Conservation (phyloP, 2,888 invertebrate species). For the Melanostoma mellinum region DNA sequence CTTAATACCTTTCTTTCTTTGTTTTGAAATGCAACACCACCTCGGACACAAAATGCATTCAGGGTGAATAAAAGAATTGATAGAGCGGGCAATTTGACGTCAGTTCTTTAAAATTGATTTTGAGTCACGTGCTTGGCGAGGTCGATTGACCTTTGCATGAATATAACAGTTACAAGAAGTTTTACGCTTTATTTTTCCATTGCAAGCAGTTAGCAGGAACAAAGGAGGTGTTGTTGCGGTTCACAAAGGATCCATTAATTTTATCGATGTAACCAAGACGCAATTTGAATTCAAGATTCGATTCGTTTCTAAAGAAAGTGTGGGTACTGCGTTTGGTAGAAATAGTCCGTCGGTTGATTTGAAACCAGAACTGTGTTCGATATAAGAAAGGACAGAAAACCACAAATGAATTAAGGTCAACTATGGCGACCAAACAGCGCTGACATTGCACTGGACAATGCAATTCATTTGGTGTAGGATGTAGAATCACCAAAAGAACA, state of each 20-base stretch:
- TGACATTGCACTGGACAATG: slow-evolving; percentile 58
- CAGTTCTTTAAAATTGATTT: slow-evolving; percentile 56
- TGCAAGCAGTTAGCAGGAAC: background rate
- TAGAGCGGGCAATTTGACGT: slow-evolving; percentile 17
- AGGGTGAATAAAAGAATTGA: slow-evolving; percentile 32
- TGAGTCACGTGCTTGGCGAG: slow-evolving; percentile 52
- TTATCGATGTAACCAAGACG: slow-evolving; percentile 23
- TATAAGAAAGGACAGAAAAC: slow-evolving; percentile 5
- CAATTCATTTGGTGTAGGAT: slow-evolving; percentile 18
- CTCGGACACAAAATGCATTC: slow-evolving; percentile 31
- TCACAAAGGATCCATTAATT: slow-evolving; percentile 42
- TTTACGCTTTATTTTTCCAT: slow-evolving; percentile 17
- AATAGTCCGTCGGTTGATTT: slow-evolving; percentile 1
- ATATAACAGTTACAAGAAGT: slow-evolving; percentile 11
- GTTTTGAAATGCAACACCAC: slow-evolving; percentile 44
- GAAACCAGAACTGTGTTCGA: background rate
- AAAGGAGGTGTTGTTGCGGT: background rate
- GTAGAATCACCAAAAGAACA: background rate
- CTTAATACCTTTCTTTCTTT: slow-evolving; percentile 49
- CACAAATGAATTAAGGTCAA: slow-evolving; percentile 48
- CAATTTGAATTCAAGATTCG: slow-evolving; percentile 15
- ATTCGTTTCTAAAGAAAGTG: background rate
- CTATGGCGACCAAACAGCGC: slow-evolving; percentile 11
- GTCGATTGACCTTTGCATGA: slow-evolving; percentile 29
- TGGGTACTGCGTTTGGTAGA: background rate